These are phyloP conservation scores for Lepas anatifera DNA, from an alignment of 2,888 invertebrate species.

Conservation along the genomic window DNA sequence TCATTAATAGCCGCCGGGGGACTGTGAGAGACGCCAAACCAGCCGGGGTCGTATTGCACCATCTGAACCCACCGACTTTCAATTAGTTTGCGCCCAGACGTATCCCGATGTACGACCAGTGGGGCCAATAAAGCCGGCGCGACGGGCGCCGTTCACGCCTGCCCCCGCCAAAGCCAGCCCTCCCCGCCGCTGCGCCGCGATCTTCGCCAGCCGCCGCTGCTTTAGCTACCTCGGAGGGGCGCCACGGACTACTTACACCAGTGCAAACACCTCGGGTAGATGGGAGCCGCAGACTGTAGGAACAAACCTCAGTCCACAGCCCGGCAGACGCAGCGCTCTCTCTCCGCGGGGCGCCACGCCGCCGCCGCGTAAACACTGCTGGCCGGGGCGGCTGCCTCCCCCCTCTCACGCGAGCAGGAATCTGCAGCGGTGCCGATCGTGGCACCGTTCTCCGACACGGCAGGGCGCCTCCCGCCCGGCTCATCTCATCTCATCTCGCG, in stretches of 20 bases:
- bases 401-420: too few relatives aligned
- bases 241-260: too few relatives aligned
- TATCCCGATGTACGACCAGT: constrained; percentile 26
- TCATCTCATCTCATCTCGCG: constrained; percentile 26
- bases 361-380: neutral
- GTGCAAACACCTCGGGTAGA: too few relatives aligned
- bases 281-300: neutral
- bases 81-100: constrained; percentile 29
- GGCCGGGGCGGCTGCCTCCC: too few relatives aligned
- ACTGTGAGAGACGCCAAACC: constrained; percentile 33
- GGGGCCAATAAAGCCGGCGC: constrained; percentile 24
- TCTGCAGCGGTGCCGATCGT: constrained; percentile 23
- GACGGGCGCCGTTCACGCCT: constrained; percentile 28
- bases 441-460: too few relatives aligned
- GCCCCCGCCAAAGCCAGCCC: too few relatives aligned
- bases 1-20: constrained; percentile 20
- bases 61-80: constrained; percentile 35
- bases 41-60: constrained; percentile 38
- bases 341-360: neutral
- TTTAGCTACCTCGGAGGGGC: too few relatives aligned
- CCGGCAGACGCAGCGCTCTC: too few relatives aligned
- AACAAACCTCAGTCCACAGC: too few relatives aligned
- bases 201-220: too few relatives aligned
- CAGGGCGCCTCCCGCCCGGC: constrained; percentile 27
- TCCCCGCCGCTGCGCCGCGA: too few relatives aligned